Evolutionary conservation across 2,888 invertebrate species (phyloP).

Genomic region (Callinectes sapidus): DNA sequence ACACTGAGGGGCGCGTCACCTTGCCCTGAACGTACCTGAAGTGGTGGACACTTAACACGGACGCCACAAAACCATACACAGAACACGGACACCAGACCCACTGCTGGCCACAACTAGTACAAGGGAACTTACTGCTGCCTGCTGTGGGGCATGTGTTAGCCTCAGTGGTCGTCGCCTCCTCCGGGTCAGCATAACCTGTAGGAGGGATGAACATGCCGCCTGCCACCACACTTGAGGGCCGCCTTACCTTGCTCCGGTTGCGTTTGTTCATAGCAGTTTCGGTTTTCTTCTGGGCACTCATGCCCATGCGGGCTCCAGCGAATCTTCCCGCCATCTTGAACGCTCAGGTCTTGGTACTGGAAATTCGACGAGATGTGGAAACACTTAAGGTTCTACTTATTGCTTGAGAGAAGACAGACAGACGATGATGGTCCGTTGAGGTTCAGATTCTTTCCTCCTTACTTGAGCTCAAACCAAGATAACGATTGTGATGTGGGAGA

Average conservation of each 20-base stretch:
- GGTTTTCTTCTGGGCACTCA: constrained; percentile 65
- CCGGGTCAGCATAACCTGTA: neutral
- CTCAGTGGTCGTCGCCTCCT: neutral
- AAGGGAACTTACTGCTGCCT: neutral
- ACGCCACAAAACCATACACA: neutral
- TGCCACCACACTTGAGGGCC: neutral
- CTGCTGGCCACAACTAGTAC: neutral
- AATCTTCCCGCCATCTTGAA: constrained; percentile 70
- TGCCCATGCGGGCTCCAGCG: constrained; percentile 71
- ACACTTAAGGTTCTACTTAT: constrained; percentile 54
- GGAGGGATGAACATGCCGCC: neutral
- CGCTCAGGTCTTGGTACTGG: constrained; percentile 18
- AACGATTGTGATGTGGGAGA: neutral
- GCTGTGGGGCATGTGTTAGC: neutral
- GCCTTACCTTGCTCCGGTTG: constrained; percentile 88
- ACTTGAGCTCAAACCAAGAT: neutral
- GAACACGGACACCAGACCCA: neutral
- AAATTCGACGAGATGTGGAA: constrained; percentile 49
- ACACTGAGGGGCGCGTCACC: neutral
- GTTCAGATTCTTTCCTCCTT: neutral
- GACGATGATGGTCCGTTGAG: constrained; percentile 9
- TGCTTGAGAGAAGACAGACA: constrained; percentile 44
- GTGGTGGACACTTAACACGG: neutral
- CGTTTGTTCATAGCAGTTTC: constrained; percentile 74
- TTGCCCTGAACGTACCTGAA: neutral